These are phyloP conservation scores for Trididemnum clinides DNA, from an alignment of 23 tunicate genomes.

Conservation along the genomic window DNA sequence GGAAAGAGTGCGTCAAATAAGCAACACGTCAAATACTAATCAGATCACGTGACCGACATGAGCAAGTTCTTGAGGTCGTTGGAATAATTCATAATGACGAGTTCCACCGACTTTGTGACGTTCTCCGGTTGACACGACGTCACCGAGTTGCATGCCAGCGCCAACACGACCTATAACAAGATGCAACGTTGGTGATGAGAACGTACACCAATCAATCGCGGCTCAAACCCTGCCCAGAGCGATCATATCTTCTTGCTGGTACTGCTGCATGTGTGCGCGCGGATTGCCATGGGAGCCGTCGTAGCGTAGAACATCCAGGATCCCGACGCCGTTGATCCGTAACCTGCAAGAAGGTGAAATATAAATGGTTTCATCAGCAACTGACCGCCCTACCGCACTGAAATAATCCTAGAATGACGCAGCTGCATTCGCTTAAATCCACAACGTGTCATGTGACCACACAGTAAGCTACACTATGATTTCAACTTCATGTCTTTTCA, in stretches of 20 bases:
- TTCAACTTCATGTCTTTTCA: no score
- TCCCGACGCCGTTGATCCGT: conserved; percentile 85
- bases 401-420: no score
- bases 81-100: conserved; percentile 86
- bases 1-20: no score
- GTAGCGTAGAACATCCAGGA: conserved; percentile 77
- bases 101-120: conserved; percentile 74
- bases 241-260: conserved; percentile 93
- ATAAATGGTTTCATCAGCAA: background rate
- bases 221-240: conserved; percentile 81
- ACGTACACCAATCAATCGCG: background rate
- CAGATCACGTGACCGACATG: conserved; percentile 35
- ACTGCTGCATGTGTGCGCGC: conserved; percentile 84
- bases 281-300: conserved; percentile 82
- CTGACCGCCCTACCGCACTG: no score
- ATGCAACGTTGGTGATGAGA: background rate
- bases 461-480: no score
- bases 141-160: conserved; percentile 92
- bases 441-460: no score
- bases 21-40: background rate
- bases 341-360: conserved; percentile 43
- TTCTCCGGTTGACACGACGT: conserved; percentile 85
- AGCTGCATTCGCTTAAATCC: no score
- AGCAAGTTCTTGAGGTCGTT: conserved; percentile 81
- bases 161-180: conserved; percentile 72